Evolutionary conservation across 2,113 vertebrate genomes (phyloP).

Genomic region (Colossoma macropomum): DNA sequence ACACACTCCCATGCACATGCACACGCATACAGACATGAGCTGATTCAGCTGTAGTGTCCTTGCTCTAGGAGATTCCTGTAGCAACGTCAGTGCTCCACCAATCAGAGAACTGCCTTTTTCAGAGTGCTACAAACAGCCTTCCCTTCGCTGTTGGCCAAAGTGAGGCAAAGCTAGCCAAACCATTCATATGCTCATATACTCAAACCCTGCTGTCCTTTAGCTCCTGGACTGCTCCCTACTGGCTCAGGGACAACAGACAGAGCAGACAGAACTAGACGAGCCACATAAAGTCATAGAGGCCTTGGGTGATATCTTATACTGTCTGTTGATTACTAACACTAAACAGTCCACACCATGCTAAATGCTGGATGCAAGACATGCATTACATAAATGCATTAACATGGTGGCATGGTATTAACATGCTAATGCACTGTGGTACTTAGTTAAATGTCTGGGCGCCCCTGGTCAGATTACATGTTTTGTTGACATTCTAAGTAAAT

Average conservation of each 20-base stretch:
- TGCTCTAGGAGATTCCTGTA: constrained; percentile 41
- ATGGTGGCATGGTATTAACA: background rate
- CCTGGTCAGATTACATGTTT: too few species aligned
- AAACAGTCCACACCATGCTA: background rate
- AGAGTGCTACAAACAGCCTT: background rate
- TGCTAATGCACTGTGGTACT: background rate
- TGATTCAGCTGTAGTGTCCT: constrained; percentile 41
- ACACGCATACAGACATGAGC: background rate
- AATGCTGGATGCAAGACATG: background rate
- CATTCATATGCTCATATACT: background rate
- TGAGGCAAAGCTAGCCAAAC: constrained; percentile 33
- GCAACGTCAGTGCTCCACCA: constrained; percentile 16
- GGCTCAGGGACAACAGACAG: constrained; percentile 19
- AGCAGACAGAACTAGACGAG: constrained; percentile 5
- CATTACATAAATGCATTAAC: background rate
- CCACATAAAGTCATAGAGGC: background rate
- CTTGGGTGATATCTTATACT: background rate
- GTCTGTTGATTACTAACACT: constrained; percentile 3
- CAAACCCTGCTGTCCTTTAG: background rate
- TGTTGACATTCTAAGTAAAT: too few species aligned
- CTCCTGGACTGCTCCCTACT: background rate
- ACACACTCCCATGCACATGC: constrained; percentile 11
- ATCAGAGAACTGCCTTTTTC: constrained; percentile 8
- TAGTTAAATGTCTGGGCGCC: too few species aligned
- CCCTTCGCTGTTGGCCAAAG: constrained; percentile 10